These are phyloP conservation scores for Triplophysa yarkandensis DNA, from an alignment of 2,797 vertebrate species.

Conservation along the genomic window DNA sequence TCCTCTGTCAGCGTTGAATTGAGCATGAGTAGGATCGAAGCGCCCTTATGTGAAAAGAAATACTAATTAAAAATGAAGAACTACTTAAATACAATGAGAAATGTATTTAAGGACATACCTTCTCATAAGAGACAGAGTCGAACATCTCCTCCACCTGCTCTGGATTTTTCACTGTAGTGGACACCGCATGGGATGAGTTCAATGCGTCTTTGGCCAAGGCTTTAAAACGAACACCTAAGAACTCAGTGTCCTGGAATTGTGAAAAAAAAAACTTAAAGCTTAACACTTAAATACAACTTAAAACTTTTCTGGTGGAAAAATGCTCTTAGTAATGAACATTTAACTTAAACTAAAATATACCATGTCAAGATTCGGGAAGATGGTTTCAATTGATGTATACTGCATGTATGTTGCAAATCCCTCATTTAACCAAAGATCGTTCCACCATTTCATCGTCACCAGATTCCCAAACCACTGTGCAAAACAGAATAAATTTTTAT, in stretches of 20 bases:
- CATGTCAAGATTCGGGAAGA: conserved; percentile 79
- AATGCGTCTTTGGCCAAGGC: conserved; percentile 88
- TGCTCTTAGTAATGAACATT: background rate
- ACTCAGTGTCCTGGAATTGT: conserved; percentile 82
- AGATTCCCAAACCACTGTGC: conserved; percentile 96
- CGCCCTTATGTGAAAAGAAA: conserved; percentile 75
- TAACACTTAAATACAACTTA: too few species aligned
- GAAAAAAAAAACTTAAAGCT: background rate
- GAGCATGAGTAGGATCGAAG: conserved; percentile 92
- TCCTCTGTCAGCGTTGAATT: conserved; percentile 81
- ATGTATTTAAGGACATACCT: conserved; percentile 74
- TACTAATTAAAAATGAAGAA: too few species aligned
- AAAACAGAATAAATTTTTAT: background rate
- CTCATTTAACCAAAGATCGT: conserved; percentile 96
- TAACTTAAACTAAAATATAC: conserved; percentile 74
- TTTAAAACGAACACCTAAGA: conserved; percentile 83
- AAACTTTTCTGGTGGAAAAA: background rate
- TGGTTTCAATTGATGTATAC: conserved; percentile 81
- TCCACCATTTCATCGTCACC: conserved; percentile 98
- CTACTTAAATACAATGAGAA: conserved; percentile 27
- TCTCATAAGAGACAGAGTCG: conserved; percentile 91
- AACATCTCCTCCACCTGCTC: conserved; percentile 97
- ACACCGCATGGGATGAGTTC: conserved; percentile 89
- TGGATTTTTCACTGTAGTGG: conserved; percentile 79
- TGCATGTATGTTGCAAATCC: conserved; percentile 97